These are phyloP conservation scores for Maniola jurtina DNA, from an alignment of 1,140 invertebrate genomes.

Conservation along the genomic window DNA sequence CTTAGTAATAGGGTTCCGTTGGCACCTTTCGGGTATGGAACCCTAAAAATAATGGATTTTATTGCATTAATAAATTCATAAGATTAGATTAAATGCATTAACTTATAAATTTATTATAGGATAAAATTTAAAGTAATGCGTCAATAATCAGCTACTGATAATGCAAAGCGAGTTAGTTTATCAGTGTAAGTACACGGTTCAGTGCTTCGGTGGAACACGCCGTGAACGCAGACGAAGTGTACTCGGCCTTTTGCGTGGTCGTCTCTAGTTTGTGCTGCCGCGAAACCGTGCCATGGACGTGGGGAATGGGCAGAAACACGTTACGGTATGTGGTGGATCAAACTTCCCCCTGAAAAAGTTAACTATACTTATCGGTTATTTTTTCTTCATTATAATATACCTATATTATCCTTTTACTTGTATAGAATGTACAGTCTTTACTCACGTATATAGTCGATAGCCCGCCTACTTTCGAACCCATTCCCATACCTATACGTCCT, in stretches of 20 bases:
- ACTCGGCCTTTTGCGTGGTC: conserved; percentile 36
- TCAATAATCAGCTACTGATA: conserved; percentile 45
- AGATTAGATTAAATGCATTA: conserved; percentile 36
- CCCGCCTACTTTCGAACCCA: no score
- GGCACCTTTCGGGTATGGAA: neutral
- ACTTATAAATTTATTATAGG: conserved; percentile 29
- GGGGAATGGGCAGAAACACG: conserved; percentile 35
- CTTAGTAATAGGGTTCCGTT: neutral
- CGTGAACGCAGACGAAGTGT: conserved; percentile 30
- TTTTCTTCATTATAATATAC: no score
- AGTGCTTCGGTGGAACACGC: conserved; percentile 42
- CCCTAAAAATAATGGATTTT: neutral
- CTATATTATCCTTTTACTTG: no score
- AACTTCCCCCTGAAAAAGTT: no score
- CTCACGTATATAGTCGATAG: no score
- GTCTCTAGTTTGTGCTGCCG: conserved; percentile 34
- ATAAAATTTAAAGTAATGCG: conserved; percentile 35
- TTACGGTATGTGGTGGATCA: conserved; percentile 35
- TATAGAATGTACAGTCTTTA: no score
- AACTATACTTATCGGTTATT: no score
- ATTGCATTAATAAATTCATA: conserved; percentile 25
- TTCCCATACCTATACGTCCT: no score
- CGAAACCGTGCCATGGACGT: conserved; percentile 31
- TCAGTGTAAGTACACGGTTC: no score
- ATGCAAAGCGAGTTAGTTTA: conserved; percentile 46